These are phyloP conservation scores for Oreochromis spilurus DNA, from an alignment of 2,113 vertebrate genomes.

Conservation along the genomic window DNA sequence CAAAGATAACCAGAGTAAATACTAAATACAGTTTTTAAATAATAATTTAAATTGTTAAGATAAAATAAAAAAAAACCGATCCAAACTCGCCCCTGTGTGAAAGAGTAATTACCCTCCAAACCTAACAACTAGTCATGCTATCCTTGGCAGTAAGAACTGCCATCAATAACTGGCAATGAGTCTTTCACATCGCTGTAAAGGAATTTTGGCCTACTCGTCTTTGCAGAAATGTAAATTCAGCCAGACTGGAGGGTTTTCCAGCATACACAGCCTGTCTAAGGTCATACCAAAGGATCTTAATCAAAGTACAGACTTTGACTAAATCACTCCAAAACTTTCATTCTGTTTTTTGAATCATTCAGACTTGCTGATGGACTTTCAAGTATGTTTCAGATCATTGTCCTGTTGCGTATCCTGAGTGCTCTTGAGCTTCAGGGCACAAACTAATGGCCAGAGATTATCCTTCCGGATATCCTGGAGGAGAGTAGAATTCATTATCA, in stretches of 20 bases:
- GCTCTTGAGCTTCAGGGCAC: not conserved
- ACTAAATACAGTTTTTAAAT: not conserved
- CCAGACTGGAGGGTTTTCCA: not conserved
- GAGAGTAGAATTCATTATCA: not conserved
- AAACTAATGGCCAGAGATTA: not conserved
- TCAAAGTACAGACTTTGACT: not conserved
- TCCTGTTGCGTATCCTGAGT: not conserved
- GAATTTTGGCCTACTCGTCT: not conserved
- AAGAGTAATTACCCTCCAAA: not conserved
- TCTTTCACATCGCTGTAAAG: not conserved
- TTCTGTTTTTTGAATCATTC: not conserved
- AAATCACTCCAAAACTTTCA: not conserved
- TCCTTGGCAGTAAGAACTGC: not conserved
- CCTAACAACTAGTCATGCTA: not conserved
- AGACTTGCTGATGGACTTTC: not conserved
- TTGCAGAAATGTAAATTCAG: not conserved
- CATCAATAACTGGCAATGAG: not conserved
- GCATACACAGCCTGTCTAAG: not conserved
- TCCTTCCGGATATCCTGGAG: not conserved
- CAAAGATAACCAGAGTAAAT: not conserved
- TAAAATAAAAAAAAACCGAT: not conserved
- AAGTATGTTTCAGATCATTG: not conserved
- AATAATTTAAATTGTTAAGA: not conserved
- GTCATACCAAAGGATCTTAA: not conserved
- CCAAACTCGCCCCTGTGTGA: not conserved